Percentiles rank a stretch among this genome's conserved stretches.
These are phyloP conservation scores for Leptobrachium ailaonicum DNA, from an alignment of 2,113 vertebrate genomes.

Conservation along the genomic window DNA sequence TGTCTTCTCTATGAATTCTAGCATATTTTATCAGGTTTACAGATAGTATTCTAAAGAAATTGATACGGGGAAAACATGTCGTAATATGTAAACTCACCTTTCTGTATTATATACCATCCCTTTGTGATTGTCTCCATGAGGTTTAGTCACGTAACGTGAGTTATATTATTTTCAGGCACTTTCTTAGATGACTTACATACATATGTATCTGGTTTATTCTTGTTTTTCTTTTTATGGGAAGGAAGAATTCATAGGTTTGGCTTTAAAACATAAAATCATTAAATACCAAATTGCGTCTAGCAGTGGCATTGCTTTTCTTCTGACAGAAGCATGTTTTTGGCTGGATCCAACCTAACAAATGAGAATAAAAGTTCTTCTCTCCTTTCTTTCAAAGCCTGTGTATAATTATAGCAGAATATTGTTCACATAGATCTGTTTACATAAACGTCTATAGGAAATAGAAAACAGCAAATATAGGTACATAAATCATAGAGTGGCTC, in stretches of 20 bases:
- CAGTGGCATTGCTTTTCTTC: constrained; percentile 7
- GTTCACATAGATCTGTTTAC: constrained; percentile 13
- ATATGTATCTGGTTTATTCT: constrained; percentile 14
- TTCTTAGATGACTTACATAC: constrained; percentile 8
- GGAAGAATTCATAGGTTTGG: constrained; percentile 15
- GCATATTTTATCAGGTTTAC: no score
- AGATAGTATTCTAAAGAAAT: no score
- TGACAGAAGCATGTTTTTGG: constrained; percentile 5
- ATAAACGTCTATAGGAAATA: constrained; percentile 12
- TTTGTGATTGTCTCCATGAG: not conserved
- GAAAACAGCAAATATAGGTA: constrained; percentile 27
- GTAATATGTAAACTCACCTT: no score
- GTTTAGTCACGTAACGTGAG: not conserved
- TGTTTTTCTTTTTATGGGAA: constrained; percentile 19
- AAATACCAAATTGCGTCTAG: constrained; percentile 15
- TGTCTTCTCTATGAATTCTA: no score
- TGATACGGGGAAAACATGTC: no score
- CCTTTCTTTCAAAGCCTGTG: not conserved
- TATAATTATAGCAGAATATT: not conserved
- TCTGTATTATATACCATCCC: not conserved
- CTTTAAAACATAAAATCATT: constrained; percentile 12
- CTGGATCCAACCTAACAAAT: not conserved
- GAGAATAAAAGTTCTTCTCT: not conserved
- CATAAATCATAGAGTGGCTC: constrained; percentile 16
- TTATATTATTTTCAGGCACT: constrained; percentile 12